Percentiles rank a stretch among this genome's conserved stretches.
Evolutionary conservation across 2,888 invertebrate species (phyloP).

Genomic region (Strigamia maritima): DNA sequence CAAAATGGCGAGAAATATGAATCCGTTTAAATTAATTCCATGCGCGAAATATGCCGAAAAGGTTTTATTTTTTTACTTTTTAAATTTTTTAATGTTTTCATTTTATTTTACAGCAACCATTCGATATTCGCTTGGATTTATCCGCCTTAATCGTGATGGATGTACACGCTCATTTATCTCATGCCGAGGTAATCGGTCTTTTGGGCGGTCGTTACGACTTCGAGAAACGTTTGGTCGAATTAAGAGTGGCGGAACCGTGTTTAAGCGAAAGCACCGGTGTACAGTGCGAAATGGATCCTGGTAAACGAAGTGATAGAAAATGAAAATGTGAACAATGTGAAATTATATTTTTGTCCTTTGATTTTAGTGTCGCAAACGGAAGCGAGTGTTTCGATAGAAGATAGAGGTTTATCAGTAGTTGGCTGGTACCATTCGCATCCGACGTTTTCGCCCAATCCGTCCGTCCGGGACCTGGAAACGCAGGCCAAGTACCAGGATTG

Average conservation of each 20-base stretch:
- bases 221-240: slow-evolving; percentile 52
- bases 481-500: slow-evolving; percentile 63
- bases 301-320: too few species aligned
- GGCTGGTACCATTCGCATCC: slow-evolving; percentile 81
- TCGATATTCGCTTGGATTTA: neutral
- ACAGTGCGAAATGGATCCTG: slow-evolving; percentile 76
- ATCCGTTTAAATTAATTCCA: neutral
- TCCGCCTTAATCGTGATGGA: slow-evolving; percentile 64
- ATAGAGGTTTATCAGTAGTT: slow-evolving; percentile 57
- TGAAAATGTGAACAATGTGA: neutral
- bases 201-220: slow-evolving; percentile 60
- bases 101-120: neutral
- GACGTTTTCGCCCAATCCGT: slow-evolving; percentile 66
- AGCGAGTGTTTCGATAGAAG: slow-evolving; percentile 60
- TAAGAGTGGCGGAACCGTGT: slow-evolving; percentile 63
- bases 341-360: slow-evolving; percentile 4
- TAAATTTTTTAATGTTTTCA: neutral
- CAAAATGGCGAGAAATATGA: neutral
- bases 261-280: slow-evolving; percentile 63
- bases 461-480: slow-evolving; percentile 65
- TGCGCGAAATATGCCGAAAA: neutral
- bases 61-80: too few species aligned
- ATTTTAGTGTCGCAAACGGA: slow-evolving; percentile 60
- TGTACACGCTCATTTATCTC: slow-evolving; percentile 66
- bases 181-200: slow-evolving; percentile 72